A percentile compares a stretch with the other conserved stretches of the same genome.
Evolutionary conservation across 2,888 invertebrate species (phyloP).

Genomic region (Megaustenia siamemsis): DNA sequence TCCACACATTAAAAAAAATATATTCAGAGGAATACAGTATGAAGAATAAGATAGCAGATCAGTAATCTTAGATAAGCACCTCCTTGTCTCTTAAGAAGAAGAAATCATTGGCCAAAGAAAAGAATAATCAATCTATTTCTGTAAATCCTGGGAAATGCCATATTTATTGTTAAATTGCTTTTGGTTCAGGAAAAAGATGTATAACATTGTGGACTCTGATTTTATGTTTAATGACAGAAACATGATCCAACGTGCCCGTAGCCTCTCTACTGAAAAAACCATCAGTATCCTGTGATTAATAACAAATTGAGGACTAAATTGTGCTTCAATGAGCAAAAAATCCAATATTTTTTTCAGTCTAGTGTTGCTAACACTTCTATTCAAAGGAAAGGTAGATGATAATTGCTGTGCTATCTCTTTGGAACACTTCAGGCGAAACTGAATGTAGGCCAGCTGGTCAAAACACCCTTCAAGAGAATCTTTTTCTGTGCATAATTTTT

Average conservation of each 20-base stretch:
- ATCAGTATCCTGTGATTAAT: conserved; percentile 15
- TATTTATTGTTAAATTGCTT: conserved; percentile 18
- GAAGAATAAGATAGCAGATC: too few relatives aligned
- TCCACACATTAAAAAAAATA: too few relatives aligned
- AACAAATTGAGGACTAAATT: conserved; percentile 9
- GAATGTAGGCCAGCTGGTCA: conserved; percentile 33
- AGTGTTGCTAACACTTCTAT: conserved; percentile 18
- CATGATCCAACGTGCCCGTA: conserved; percentile 7
- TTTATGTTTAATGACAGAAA: conserved; percentile 18
- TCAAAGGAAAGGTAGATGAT: conserved; percentile 22
- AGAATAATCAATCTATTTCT: not conserved
- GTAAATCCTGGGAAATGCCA: not conserved
- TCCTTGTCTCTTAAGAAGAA: too few relatives aligned
- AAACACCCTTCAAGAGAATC: conserved; percentile 45
- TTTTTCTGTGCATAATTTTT: conserved; percentile 3
- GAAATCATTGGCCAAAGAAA: not conserved
- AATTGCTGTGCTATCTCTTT: not conserved
- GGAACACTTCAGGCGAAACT: conserved; percentile 28
- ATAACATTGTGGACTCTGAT: not conserved
- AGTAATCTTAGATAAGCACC: too few relatives aligned
- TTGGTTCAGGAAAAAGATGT: conserved; percentile 25
- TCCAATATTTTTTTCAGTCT: conserved; percentile 22
- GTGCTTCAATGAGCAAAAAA: conserved; percentile 44
- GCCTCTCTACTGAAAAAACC: conserved; percentile 29
- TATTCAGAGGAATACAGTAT: too few relatives aligned